phyloP scores from a whole-genome alignment of 2,888 invertebrate species.

The Gonocerus acuteangulatus region DNA sequence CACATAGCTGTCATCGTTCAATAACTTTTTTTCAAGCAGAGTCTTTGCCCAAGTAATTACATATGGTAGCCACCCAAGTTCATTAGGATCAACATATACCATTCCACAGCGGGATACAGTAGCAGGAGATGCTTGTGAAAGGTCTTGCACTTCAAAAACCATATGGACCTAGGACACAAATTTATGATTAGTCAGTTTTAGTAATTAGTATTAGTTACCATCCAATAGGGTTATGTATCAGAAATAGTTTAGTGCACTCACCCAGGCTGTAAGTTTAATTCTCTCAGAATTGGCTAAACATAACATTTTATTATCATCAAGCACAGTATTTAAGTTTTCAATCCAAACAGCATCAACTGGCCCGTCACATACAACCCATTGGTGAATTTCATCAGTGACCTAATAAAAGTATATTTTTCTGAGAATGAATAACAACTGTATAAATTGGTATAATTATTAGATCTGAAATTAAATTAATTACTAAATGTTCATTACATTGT shows the following conservation, averaged over 20 bases:
- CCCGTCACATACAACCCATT: constrained; percentile 87
- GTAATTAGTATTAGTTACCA: too few species aligned
- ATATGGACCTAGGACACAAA: constrained; percentile 54
- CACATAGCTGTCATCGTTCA: constrained; percentile 40
- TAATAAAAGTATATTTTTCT: constrained; percentile 34
- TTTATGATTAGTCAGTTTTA: background rate
- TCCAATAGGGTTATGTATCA: too few species aligned
- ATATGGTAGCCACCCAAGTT: constrained; percentile 72
- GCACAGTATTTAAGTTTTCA: constrained; percentile 85
- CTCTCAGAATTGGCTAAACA: constrained; percentile 85
- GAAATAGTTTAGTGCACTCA: too few species aligned
- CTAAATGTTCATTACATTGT: too few species aligned
- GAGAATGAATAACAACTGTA: background rate
- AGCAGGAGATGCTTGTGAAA: constrained; percentile 84
- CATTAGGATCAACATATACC: constrained; percentile 82
- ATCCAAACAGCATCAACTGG: constrained; percentile 92
- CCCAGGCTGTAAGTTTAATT: constrained; percentile 79
- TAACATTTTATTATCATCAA: constrained; percentile 90
- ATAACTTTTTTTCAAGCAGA: constrained; percentile 41
- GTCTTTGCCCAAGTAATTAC: constrained; percentile 67
- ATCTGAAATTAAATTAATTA: too few species aligned
- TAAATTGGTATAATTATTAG: too few species aligned
- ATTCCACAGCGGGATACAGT: constrained; percentile 69
- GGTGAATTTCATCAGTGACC: constrained; percentile 60
- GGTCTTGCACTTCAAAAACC: constrained; percentile 77